These are phyloP conservation scores for Aselliscus stoliczkanus DNA, from an alignment of 2,797 vertebrate genomes.

Conservation along the genomic window DNA sequence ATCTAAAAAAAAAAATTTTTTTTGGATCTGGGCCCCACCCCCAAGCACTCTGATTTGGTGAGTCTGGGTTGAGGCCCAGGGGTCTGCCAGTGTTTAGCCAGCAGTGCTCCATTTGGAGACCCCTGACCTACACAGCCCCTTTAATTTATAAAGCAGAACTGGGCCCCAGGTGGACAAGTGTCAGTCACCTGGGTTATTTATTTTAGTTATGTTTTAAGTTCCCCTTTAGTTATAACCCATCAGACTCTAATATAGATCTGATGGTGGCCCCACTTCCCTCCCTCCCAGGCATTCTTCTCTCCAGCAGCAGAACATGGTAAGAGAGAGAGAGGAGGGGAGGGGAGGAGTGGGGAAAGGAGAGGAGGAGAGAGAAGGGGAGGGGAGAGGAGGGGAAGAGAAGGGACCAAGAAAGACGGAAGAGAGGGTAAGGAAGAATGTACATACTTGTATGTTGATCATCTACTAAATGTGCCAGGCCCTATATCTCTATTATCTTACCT, in stretches of 20 bases:
- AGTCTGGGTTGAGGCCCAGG: background rate
- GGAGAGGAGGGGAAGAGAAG: too few species aligned
- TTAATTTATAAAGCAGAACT: background rate
- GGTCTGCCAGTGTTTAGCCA: background rate
- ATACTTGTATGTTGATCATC: too few species aligned
- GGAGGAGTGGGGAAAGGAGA: too few species aligned
- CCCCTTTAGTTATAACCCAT: background rate
- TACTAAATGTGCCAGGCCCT: background rate
- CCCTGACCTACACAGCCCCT: background rate
- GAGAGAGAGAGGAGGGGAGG: rapidly evolving
- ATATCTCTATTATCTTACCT: background rate
- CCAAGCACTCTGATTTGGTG: background rate
- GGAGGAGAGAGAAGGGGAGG: too few species aligned
- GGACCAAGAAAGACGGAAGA: rapidly evolving
- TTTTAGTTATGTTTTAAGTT: background rate
- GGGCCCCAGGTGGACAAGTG: background rate
- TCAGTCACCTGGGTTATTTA: background rate
- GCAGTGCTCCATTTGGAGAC: background rate
- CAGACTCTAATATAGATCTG: background rate
- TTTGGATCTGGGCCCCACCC: background rate
- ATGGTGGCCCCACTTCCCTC: background rate
- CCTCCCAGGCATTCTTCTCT: background rate
- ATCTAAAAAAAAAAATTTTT: too few species aligned
- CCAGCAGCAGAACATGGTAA: background rate
- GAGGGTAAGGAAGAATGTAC: too few species aligned